Conservation (phyloP, 2,113 vertebrate genomes). For the Hyla sarda region DNA sequence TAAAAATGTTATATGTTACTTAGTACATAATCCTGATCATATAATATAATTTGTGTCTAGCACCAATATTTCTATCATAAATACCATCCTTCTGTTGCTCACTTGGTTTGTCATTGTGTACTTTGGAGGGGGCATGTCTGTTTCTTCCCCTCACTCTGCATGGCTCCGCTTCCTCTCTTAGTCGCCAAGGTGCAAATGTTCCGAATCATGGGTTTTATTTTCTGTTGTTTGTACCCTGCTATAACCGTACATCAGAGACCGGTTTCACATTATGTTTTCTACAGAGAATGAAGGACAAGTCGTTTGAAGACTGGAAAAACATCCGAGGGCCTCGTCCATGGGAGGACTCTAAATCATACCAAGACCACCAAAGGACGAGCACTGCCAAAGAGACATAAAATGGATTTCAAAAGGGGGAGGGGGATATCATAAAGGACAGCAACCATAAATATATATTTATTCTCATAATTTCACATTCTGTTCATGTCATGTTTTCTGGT, state of each 20-base stretch:
- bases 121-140: too few relatives aligned
- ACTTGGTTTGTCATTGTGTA: too few relatives aligned
- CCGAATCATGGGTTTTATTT: too few relatives aligned
- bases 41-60: too few relatives aligned
- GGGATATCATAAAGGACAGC: not conserved
- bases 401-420: not conserved
- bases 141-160: too few relatives aligned
- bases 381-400: conserved; percentile 12
- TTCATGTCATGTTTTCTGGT: not conserved
- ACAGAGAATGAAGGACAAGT: conserved; percentile 82
- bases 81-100: too few relatives aligned
- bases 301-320: conserved; percentile 90
- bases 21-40: too few relatives aligned
- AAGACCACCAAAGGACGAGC: conserved; percentile 73
- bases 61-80: too few relatives aligned
- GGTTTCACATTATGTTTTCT: conserved; percentile 62
- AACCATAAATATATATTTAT: not conserved
- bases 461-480: conserved; percentile 5
- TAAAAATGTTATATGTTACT: too few relatives aligned
- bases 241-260: not conserved
- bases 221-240: not conserved
- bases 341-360: conserved; percentile 87
- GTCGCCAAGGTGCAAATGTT: too few relatives aligned
- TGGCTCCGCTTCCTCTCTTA: too few relatives aligned
- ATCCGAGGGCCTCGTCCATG: conserved; percentile 91